Base-by-base conservation (phyloP, 2,888 invertebrate genomes). In the Marronus borbonicus region DNA sequence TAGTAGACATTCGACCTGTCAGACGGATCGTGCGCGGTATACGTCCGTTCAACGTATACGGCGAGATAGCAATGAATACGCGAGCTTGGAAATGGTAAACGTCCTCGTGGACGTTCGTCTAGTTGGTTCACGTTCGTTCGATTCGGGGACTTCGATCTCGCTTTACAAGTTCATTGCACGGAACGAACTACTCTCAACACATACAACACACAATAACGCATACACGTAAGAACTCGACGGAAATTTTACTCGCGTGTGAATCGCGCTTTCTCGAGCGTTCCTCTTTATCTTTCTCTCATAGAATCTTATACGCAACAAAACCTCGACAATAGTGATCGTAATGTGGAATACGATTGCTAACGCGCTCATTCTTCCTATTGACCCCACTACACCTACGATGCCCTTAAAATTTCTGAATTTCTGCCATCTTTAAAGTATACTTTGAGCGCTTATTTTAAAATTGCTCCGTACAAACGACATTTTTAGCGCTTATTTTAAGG, bases 121-220 rank as follows among this genome's bases (percentile, higher is more conserved):
- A 68, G 68, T 68, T 68, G 50, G 68, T 72, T 72, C 44, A 72
- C 72, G 44, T 44, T 72, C 72, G 72, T 72, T 72, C 60, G 72
- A 60, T 60, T 72, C 72, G 72, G 72, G 72, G 60, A 72, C 72
- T 72, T 72, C 72, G 72, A 58, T 72, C 72, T 72, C 72, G 44
- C 72, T 72, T 36, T 72, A 72, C 72, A 72, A 60, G 72, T 72
- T 72, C 72, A 72, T 72, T 72, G 72, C 72, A 72, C 72, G 72
- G 60, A 72, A 72, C 72, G 58, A 39, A 60, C 72, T 72, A 60
- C 58, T 24, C 72, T 60, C 60, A 20, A 58, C 72, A 72, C 55
- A 70, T 70, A 65, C 10, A 39, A 72, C 36, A 72, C 58, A 68
- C 28, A 20, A 36, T 12, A 60, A 28, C 60, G 60, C 20, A 24